Conservation (phyloP, 2,888 invertebrate species). For the Vesta saturnalis region DNA sequence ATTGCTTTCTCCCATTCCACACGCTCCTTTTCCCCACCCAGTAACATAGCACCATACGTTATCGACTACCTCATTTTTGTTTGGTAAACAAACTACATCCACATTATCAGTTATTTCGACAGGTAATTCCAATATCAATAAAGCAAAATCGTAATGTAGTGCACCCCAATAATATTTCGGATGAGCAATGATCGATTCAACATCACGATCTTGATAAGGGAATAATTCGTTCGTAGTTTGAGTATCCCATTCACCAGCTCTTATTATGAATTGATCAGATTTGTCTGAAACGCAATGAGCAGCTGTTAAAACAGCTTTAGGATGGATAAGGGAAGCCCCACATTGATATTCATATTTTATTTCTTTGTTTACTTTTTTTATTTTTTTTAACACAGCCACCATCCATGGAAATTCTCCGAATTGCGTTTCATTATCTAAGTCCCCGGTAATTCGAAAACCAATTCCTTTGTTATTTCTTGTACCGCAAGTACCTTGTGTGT, state of each 20-base stretch:
- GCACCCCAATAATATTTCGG: constrained; percentile 72
- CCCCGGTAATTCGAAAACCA: constrained; percentile 74
- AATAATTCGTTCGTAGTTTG: constrained; percentile 75
- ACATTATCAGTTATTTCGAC: constrained; percentile 74
- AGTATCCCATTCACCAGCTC: constrained; percentile 87
- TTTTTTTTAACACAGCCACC: constrained; percentile 72
- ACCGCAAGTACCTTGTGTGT: constrained; percentile 52
- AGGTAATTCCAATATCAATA: constrained; percentile 57
- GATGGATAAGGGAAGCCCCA: constrained; percentile 72
- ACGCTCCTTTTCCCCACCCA: constrained; percentile 80
- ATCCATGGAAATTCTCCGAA: constrained; percentile 88
- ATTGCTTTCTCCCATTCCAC: constrained; percentile 66
- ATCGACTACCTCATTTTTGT: constrained; percentile 61
- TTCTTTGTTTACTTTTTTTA: constrained; percentile 59
- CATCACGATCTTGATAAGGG: constrained; percentile 75
- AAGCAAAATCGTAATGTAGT: constrained; percentile 78
- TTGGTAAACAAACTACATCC: constrained; percentile 74
- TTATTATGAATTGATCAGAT: constrained; percentile 59
- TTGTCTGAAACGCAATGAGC: constrained; percentile 76
- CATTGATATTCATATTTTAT: constrained; percentile 54
- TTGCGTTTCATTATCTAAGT: constrained; percentile 72
- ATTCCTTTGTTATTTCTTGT: constrained; percentile 73
- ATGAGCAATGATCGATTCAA: constrained; percentile 68
- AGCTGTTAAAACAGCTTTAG: constrained; percentile 79
- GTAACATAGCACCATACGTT: constrained; percentile 69